A percentile compares a stretch with the other conserved stretches of the same genome.
Evolutionary conservation across 2,797 vertebrate species (phyloP).

Genomic region (Neosilurus mollespiculum): DNA sequence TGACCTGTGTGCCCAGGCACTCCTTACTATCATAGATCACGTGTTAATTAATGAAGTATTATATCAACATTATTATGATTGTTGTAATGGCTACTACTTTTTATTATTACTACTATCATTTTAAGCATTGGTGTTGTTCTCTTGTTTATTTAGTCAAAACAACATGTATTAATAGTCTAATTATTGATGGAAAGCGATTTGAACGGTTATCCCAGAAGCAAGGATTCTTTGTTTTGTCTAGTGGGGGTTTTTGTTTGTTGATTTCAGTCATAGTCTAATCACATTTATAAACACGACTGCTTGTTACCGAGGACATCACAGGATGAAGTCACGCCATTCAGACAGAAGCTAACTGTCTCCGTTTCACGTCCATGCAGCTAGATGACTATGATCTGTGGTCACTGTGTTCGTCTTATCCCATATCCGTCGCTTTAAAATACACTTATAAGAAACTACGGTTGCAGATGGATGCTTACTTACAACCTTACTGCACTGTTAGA

Average conservation of each 20-base stretch:
- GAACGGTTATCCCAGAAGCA: slow-evolving; percentile 58
- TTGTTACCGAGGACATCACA: background rate
- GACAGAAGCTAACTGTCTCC: background rate
- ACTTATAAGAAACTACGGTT: background rate
- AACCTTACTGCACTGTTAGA: background rate
- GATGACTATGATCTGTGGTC: background rate
- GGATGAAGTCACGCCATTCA: background rate
- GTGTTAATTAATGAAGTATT: slow-evolving; percentile 56
- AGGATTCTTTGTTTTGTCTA: slow-evolving; percentile 63
- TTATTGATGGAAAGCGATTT: slow-evolving; percentile 53
- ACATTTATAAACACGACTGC: slow-evolving; percentile 29
- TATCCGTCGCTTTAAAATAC: background rate
- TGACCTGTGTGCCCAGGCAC: slow-evolving; percentile 47
- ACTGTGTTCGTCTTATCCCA: background rate
- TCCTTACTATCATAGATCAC: slow-evolving; percentile 49
- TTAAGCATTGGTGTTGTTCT: slow-evolving; percentile 62
- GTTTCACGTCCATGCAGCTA: background rate
- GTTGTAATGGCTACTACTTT: slow-evolving; percentile 57
- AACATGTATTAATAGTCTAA: slow-evolving; percentile 50
- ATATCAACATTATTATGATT: slow-evolving; percentile 43
- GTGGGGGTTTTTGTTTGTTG: slow-evolving; percentile 49
- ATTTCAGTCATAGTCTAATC: slow-evolving; percentile 42
- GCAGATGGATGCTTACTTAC: background rate
- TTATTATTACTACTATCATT: slow-evolving; percentile 53
- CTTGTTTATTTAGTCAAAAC: slow-evolving; percentile 42